phyloP scores from a whole-genome alignment of 2,888 invertebrate species.

The Clistopyga incitator region DNA sequence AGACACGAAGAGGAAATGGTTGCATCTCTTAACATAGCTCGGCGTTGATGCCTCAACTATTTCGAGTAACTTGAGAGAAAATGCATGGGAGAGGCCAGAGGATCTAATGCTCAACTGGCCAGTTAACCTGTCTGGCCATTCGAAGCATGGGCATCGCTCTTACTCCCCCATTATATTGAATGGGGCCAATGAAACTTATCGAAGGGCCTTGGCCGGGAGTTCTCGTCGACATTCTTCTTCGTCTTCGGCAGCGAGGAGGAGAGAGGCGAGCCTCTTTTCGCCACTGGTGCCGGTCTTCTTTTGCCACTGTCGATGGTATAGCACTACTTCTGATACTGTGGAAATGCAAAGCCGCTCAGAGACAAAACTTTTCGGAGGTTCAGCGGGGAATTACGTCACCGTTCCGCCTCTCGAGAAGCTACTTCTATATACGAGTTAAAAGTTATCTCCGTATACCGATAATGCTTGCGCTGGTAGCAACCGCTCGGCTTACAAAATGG shows the following conservation, averaged over 20 bases:
- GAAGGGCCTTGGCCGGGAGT: conserved; percentile 46
- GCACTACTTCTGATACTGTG: not conserved
- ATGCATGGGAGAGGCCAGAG: not conserved
- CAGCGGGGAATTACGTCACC: conserved; percentile 42
- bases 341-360: conserved; percentile 66
- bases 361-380: conserved; percentile 67
- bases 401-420: conserved; percentile 26
- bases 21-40: no score
- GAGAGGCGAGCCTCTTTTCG: conserved; percentile 9
- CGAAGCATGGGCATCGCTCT: conserved; percentile 40
- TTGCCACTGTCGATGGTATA: not conserved
- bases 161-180: conserved; percentile 49
- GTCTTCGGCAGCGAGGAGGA: conserved; percentile 36
- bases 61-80: no score
- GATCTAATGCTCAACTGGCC: not conserved
- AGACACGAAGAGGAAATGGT: no score
- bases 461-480: conserved; percentile 68
- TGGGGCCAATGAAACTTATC: conserved; percentile 58
- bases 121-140: no score
- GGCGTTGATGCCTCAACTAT: no score
- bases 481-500: conserved; percentile 69
- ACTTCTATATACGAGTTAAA: conserved; percentile 67
- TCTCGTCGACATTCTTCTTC: conserved; percentile 54
- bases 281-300: not conserved
- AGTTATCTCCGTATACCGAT: conserved; percentile 66